These are phyloP conservation scores for Pachyrhynchus sulphureomaculatus DNA, from an alignment of 1,140 invertebrate genomes.

Conservation along the genomic window DNA sequence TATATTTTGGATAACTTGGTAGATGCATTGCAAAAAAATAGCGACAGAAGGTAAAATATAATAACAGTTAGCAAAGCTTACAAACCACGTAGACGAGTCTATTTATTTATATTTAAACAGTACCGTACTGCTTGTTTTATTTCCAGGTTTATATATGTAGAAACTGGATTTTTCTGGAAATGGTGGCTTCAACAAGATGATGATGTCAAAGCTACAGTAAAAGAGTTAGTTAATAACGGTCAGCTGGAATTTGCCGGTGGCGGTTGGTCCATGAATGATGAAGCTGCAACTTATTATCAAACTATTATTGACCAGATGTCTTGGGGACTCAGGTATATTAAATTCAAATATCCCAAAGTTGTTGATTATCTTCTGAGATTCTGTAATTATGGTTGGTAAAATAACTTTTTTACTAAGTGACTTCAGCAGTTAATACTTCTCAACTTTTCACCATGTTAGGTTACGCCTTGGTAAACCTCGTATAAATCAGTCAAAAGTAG, in stretches of 20 bases:
- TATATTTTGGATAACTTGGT: constrained; percentile 91
- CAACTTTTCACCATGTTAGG: too few relatives aligned
- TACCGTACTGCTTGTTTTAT: too few relatives aligned
- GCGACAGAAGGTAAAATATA: constrained; percentile 59
- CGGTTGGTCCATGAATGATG: constrained; percentile 79
- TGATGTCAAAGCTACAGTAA: constrained; percentile 51
- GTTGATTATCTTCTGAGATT: neutral
- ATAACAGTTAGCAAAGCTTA: neutral
- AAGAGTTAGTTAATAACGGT: constrained; percentile 56
- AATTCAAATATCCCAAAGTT: neutral
- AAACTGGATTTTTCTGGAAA: constrained; percentile 57
- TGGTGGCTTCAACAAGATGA: constrained; percentile 69
- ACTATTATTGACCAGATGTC: constrained; percentile 81
- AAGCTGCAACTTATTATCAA: constrained; percentile 76
- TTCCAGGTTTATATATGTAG: constrained; percentile 46
- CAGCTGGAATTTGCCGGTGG: constrained; percentile 75
- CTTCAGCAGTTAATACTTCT: too few relatives aligned
- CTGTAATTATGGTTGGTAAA: too few relatives aligned
- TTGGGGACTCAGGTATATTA: constrained; percentile 58
- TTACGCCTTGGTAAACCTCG: too few relatives aligned
- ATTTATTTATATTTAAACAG: too few relatives aligned
- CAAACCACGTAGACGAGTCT: too few relatives aligned
- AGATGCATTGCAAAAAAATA: constrained; percentile 71
- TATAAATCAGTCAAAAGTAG: too few relatives aligned
- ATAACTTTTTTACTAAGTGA: too few relatives aligned